phyloP scores from a whole-genome alignment of 1,140 invertebrate species.

The Oedothorax gibbosus region DNA sequence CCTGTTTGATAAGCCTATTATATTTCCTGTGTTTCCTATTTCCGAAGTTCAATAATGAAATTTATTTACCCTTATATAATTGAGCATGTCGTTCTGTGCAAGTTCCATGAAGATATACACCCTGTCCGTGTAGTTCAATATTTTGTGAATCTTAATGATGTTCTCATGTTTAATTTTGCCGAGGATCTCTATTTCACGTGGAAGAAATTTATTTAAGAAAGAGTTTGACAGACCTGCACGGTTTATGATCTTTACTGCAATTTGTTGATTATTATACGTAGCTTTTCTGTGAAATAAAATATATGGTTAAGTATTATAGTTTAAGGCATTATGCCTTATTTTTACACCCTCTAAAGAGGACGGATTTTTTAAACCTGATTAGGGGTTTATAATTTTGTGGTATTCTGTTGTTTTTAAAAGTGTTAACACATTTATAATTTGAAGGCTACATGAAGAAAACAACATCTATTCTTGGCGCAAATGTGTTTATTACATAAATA shows the following conservation, averaged over 20 bases:
- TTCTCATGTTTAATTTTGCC: constrained; percentile 87
- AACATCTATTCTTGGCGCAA: no score
- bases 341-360: no score
- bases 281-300: constrained; percentile 3
- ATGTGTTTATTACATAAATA: no score
- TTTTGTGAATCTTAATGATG: constrained; percentile 77
- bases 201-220: constrained; percentile 90
- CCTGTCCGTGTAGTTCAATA: constrained; percentile 71
- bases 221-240: constrained; percentile 33
- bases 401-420: no score
- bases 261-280: constrained; percentile 65
- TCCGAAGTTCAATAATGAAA: no score
- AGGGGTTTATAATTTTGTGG: no score
- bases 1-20: no score
- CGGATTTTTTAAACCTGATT: no score
- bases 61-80: constrained; percentile 70
- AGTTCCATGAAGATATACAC: constrained; percentile 78
- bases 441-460: no score
- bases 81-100: constrained; percentile 72
- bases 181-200: constrained; percentile 88
- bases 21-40: no score
- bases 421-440: no score
- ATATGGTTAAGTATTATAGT: not conserved
- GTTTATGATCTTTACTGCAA: constrained; percentile 72
- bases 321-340: no score